Conservation (phyloP, 2,888 invertebrate species). For the Ligdia adustata region DNA sequence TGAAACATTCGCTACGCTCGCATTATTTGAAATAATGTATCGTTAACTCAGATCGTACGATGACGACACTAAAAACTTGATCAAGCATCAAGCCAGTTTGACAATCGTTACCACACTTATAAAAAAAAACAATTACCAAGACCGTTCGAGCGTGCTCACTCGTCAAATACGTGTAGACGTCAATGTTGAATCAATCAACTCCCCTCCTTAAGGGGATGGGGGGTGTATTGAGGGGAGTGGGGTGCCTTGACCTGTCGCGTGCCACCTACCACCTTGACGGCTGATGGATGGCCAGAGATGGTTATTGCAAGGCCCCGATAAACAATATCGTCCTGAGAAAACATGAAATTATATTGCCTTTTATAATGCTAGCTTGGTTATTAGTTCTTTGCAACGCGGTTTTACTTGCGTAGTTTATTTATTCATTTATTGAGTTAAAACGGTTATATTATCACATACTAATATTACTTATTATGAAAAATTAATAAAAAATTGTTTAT, state of each 20-base stretch:
- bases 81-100: background rate
- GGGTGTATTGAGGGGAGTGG: conserved; percentile 33
- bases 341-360: background rate
- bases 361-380: background rate
- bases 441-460: no score
- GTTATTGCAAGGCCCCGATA: conserved; percentile 15
- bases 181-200: conserved; percentile 74
- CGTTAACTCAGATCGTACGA: no score
- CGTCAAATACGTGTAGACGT: conserved; percentile 59
- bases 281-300: conserved; percentile 59
- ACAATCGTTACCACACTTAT: no score
- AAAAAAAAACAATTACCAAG: conserved; percentile 42
- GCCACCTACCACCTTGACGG: conserved; percentile 43
- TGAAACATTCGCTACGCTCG: no score
- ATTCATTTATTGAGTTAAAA: no score
- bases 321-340: conserved; percentile 10
- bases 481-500: no score
- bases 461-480: no score
- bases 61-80: no score
- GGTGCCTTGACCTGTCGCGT: conserved; percentile 74
- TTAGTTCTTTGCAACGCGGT: no score
- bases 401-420: no score
- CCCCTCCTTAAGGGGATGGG: conserved; percentile 25
- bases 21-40: no score
- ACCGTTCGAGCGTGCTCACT: conserved; percentile 35